phyloP scores from a whole-genome alignment of 2,113 vertebrate genomes.

The Henicopernis longicauda region DNA sequence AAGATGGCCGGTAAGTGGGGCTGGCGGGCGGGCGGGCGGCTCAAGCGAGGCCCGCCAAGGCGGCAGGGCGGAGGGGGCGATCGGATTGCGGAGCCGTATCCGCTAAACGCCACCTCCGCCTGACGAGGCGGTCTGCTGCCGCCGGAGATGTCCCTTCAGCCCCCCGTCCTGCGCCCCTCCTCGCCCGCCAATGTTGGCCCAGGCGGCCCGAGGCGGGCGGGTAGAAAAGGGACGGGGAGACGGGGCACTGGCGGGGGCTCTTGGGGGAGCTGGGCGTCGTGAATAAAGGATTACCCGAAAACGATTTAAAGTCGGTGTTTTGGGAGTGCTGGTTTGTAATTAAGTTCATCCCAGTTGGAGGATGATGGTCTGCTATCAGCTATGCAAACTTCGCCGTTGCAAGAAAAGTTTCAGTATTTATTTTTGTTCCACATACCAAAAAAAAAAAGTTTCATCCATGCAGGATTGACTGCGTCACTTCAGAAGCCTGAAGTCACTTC shows the following conservation, averaged over 20 bases:
- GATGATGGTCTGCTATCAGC: too few species aligned
- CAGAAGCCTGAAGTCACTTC: background rate
- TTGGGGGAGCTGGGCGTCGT: too few species aligned
- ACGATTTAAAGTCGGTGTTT: background rate
- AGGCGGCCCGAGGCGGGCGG: background rate
- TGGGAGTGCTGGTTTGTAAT: background rate
- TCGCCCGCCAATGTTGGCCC: too few species aligned
- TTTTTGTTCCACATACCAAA: background rate
- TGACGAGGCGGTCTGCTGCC: background rate
- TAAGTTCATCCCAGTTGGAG: background rate
- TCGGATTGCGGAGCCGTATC: fast-evolving
- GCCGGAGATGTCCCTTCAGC: background rate
- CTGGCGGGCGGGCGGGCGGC: background rate
- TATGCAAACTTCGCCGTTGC: background rate
- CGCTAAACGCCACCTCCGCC: background rate
- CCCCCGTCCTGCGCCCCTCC: fast-evolving
- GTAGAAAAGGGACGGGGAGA: fast-evolving
- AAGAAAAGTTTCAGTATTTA: background rate
- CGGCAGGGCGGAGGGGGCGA: too few species aligned
- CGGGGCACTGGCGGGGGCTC: fast-evolving
- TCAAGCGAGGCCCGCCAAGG: background rate
- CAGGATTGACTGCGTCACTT: background rate
- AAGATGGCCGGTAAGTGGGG: conserved; percentile 67
- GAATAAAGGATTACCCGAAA: background rate
- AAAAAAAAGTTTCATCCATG: fast-evolving